These are phyloP conservation scores for Staurois parvus DNA, from an alignment of 2,797 vertebrate species.

Conservation along the genomic window DNA sequence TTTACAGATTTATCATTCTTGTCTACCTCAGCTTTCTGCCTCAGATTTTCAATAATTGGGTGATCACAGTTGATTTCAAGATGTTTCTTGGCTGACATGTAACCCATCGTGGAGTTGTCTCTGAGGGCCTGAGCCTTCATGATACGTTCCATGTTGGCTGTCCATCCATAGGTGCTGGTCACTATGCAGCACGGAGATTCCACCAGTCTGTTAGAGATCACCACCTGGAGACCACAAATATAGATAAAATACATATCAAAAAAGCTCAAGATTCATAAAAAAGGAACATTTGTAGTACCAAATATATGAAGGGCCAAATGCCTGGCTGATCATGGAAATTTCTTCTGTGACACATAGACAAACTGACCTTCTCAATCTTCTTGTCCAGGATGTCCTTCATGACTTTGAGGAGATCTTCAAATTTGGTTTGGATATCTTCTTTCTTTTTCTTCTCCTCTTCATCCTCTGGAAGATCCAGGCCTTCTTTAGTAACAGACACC, in stretches of 20 bases:
- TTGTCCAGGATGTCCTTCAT: constrained; percentile 93
- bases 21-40: constrained; percentile 89
- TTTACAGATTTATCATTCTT: constrained; percentile 98
- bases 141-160: constrained; percentile 96
- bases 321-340: too few species aligned
- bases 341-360: neutral
- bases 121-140: constrained; percentile 95
- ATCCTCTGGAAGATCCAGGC: constrained; percentile 93
- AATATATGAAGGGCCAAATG: too few species aligned
- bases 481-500: constrained; percentile 94
- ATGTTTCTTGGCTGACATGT: constrained; percentile 98
- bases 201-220: constrained; percentile 91
- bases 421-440: constrained; percentile 89
- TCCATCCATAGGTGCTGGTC: constrained; percentile 94
- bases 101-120: constrained; percentile 96
- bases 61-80: constrained; percentile 93
- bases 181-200: constrained; percentile 94
- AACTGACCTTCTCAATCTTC: constrained; percentile 93
- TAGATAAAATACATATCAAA: neutral
- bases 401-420: constrained; percentile 92
- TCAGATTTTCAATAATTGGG: constrained; percentile 90
- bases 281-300: too few species aligned
- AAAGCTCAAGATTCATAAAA: neutral
- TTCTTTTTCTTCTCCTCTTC: constrained; percentile 93
- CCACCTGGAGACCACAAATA: constrained; percentile 77